Evolutionary conservation across 2,113 vertebrate genomes (phyloP).

Genomic region (Entosphenus tridentatus): DNA sequence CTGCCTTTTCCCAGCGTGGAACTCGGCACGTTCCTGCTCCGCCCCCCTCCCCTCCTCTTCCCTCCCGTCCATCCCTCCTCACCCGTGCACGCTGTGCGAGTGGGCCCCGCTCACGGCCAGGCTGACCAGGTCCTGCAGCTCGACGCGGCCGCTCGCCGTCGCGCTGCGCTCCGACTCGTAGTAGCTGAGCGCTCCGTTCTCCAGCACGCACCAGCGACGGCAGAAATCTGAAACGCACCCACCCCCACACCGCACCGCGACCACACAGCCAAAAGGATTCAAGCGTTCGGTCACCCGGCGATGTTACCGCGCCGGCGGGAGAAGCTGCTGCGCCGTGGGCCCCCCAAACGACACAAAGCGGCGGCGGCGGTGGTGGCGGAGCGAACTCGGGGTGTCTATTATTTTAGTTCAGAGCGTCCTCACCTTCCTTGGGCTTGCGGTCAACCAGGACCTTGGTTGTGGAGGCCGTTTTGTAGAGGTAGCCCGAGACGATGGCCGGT

Average conservation of each 20-base stretch:
- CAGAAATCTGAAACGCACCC: constrained; percentile 37
- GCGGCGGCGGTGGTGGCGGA: too few species aligned
- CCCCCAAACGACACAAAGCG: too few species aligned
- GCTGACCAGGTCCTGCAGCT: constrained; percentile 36
- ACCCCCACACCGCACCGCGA: too few species aligned
- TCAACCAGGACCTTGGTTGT: constrained; percentile 24
- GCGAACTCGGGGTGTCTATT: too few species aligned
- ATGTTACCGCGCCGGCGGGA: too few species aligned
- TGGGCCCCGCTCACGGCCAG: constrained; percentile 36
- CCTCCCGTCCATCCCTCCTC: too few species aligned
- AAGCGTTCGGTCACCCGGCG: too few species aligned
- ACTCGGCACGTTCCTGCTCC: background rate
- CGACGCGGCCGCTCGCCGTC: constrained; percentile 31
- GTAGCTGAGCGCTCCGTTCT: constrained; percentile 29
- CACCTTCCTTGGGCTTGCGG: constrained; percentile 45
- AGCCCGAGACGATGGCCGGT: constrained; percentile 30
- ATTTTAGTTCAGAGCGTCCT: constrained; percentile 4
- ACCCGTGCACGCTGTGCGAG: constrained; percentile 9
- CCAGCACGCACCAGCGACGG: constrained; percentile 48
- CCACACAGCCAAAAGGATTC: too few species aligned
- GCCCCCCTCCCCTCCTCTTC: background rate
- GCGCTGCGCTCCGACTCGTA: constrained; percentile 37
- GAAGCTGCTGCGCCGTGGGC: too few species aligned
- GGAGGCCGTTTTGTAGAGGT: constrained; percentile 37
- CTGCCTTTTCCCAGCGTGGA: background rate